phyloP scores from a whole-genome alignment of 2,888 invertebrate species.

The Embidobia sp. region DNA sequence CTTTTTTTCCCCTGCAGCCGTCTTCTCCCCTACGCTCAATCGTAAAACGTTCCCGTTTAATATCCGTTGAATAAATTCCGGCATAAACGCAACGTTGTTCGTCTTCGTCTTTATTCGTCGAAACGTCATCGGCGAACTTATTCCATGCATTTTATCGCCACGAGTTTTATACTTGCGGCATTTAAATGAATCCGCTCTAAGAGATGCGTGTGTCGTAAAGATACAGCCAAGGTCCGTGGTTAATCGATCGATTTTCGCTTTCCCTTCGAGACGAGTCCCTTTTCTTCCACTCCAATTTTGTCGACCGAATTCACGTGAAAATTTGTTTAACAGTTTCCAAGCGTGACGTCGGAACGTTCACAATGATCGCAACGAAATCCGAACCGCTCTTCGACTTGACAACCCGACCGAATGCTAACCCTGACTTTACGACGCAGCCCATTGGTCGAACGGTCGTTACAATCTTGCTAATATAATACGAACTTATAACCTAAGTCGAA shows the following conservation, averaged over 20 bases:
- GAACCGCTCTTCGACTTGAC: slow-evolving; percentile 80
- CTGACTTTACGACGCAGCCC: slow-evolving; percentile 78
- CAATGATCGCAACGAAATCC: slow-evolving; percentile 77
- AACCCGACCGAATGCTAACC: slow-evolving; percentile 81
- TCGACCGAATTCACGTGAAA: slow-evolving; percentile 12
- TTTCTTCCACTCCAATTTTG: too few species aligned
- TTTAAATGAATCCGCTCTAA: background rate
- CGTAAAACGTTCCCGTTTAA: slow-evolving; percentile 59
- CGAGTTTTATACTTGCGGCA: slow-evolving; percentile 22
- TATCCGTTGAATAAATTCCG: slow-evolving; percentile 58
- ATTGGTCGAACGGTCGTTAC: slow-evolving; percentile 77
- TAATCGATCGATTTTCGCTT: too few species aligned
- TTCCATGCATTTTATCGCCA: slow-evolving; percentile 44
- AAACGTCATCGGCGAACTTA: slow-evolving; percentile 43
- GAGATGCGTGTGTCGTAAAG: background rate
- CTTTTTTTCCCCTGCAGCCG: slow-evolving; percentile 20
- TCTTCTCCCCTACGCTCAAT: slow-evolving; percentile 29
- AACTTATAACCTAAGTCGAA: slow-evolving; percentile 81
- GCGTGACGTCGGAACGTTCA: slow-evolving; percentile 66
- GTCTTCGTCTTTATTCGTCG: slow-evolving; percentile 46
- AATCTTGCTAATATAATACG: slow-evolving; percentile 80
- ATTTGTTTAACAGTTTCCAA: slow-evolving; percentile 2
- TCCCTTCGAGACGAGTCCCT: too few species aligned
- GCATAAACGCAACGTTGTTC: slow-evolving; percentile 61
- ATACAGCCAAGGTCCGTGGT: background rate